phyloP scores from a whole-genome alignment of 2,888 invertebrate species.

The Shargacucullia verbasci region DNA sequence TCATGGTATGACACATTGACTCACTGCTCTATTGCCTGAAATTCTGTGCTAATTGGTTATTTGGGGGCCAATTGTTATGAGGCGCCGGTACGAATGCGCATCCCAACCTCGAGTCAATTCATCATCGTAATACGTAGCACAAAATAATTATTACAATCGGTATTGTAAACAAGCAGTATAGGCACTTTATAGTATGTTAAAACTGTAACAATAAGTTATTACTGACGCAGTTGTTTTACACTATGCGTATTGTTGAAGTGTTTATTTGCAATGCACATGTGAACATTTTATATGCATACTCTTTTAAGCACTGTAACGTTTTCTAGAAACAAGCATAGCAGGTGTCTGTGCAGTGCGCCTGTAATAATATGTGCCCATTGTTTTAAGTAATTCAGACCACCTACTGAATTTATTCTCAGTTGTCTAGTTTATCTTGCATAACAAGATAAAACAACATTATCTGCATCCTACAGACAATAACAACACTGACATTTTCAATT shows the following conservation, averaged over 20 bases:
- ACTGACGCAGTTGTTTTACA: too few relatives aligned
- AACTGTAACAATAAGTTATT: too few relatives aligned
- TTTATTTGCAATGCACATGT: not conserved
- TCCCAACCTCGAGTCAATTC: conserved; percentile 2
- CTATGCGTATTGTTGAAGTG: not conserved
- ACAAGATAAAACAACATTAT: conserved; percentile 31
- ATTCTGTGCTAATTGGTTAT: conserved; percentile 32
- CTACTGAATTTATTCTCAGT: not conserved
- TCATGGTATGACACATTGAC: conserved; percentile 20
- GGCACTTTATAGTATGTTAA: too few relatives aligned
- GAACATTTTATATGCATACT: not conserved
- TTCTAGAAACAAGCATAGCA: not conserved
- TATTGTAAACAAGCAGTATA: too few relatives aligned
- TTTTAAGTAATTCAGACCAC: not conserved
- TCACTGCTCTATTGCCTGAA: conserved; percentile 8
- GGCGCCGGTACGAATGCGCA: conserved; percentile 1
- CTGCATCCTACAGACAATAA: conserved; percentile 8
- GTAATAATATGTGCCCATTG: conserved; percentile 1
- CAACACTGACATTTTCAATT: conserved; percentile 16
- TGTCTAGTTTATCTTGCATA: conserved; percentile 8
- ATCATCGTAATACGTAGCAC: conserved; percentile 1
- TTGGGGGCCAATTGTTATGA: conserved; percentile 20
- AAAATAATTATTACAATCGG: too few relatives aligned
- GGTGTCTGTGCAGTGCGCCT: too few relatives aligned
- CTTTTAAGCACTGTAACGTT: not conserved